Evolutionary conservation across 1,140 invertebrate species (phyloP).

Genomic region (Drosophila kikkawai): DNA sequence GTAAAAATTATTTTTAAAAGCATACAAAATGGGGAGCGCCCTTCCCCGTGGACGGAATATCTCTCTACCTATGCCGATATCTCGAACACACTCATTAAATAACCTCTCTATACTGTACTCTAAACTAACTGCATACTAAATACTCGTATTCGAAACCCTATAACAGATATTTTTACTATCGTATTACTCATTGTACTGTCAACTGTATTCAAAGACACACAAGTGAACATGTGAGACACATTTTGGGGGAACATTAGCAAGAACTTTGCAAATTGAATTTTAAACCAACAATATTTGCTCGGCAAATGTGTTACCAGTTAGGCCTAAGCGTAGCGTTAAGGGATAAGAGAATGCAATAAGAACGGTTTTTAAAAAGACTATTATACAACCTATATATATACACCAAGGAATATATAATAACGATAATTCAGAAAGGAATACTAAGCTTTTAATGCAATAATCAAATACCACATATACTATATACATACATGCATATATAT

Average conservation of each 20-base stretch:
- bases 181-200: conserved; percentile 48
- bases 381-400: conserved; percentile 70
- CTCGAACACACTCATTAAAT: conserved; percentile 56
- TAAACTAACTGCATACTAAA: conserved; percentile 56
- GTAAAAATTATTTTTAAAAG: conserved; percentile 63
- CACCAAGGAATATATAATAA: conserved; percentile 44
- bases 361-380: conserved; percentile 82
- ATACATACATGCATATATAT: conserved; percentile 46
- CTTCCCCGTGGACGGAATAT: conserved; percentile 38
- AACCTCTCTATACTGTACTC: conserved; percentile 54
- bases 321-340: conserved; percentile 40
- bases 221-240: conserved; percentile 80
- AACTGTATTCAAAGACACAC: conserved; percentile 48
- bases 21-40: conserved; percentile 38
- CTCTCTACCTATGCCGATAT: conserved; percentile 63
- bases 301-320: conserved; percentile 70
- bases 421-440: conserved; percentile 61
- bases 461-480: conserved; percentile 67
- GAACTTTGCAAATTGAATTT: conserved; percentile 78
- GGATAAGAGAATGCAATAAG: conserved; percentile 62
- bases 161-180: conserved; percentile 68
- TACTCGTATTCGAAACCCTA: conserved; percentile 51
- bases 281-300: conserved; percentile 76
- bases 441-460: conserved; percentile 83
- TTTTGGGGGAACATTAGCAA: conserved; percentile 82